Evolutionary conservation across 2,888 invertebrate genomes (phyloP), one percentile per base, ranked within the genome.

Genomic region (Calameuta idolon): DNA sequence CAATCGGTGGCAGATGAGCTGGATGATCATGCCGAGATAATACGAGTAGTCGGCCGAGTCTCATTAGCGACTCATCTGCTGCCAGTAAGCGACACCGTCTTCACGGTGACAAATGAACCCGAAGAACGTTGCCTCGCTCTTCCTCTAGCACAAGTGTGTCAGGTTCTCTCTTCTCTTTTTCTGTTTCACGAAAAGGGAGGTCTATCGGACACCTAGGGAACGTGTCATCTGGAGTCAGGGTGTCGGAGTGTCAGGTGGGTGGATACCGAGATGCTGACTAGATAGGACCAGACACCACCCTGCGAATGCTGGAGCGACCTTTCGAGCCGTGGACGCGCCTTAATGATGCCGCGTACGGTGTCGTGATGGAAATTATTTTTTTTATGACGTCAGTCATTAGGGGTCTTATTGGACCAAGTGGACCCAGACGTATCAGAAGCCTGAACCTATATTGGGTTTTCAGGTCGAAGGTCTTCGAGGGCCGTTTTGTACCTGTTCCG

Each of bases 31-130:
- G 77, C 69, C 33, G 71, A 83, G 85, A 86, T 85, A 85, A 84
- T 75, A 76, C 34, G 71, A 34, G 55, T 55, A 71, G 71, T 31
- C 71, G 33, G 33, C 71, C 71, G 71, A 33, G 71, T 71, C 85
- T 87, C 83, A 83, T 86, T 86, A 86, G 83, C 85, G 87, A 87
- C 84, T 87, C 87, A 87, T 85, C 83, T 81, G 77, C 76, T 73
- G 69, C 40, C 77, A 78, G 76, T 79, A 81, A 80, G 80, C 78
- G 81, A 83, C 83, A 81, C 71, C 71, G 71, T 55, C 55, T 55
- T 1, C 55, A 9, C 23, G 9, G 31, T 34, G 71, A 71, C 71
- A 71, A 71, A 31, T 34, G 71, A 71, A 71, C 71, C 71, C 2
- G 71, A 34, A 71, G 55, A 55, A 55, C 55, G 55, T 23, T 23